A percentile compares a stretch with the other conserved stretches of the same genome.
phyloP scores from a whole-genome alignment of 37 sponge, comb jelly and placozoan species.

The Theonella swinhoei region DNA sequence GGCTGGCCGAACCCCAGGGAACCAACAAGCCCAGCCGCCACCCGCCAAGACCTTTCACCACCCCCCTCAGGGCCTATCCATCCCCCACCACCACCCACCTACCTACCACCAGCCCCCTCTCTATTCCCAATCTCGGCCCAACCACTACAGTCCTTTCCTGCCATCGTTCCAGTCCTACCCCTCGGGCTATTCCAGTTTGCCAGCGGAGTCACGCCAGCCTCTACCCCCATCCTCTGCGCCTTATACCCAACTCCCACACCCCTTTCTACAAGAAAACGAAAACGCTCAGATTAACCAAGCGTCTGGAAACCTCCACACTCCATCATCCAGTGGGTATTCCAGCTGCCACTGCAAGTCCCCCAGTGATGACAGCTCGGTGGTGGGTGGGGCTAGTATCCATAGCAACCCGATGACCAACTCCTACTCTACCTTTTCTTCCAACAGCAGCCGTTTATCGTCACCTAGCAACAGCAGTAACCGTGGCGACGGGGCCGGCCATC shows the following conservation, averaged over 20 bases:
- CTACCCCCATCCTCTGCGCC: background rate
- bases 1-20: constrained; percentile 1
- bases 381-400: constrained; percentile 12
- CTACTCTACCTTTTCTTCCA: constrained; percentile 59
- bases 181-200: constrained; percentile 1
- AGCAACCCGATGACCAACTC: constrained; percentile 39
- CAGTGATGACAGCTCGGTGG: constrained; percentile 29
- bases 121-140: background rate
- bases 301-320: background rate
- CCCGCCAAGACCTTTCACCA: background rate
- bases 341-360: constrained; percentile 39
- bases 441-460: constrained; percentile 36
- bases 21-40: constrained; percentile 1
- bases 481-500: constrained; percentile 23
- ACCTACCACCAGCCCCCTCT: background rate
- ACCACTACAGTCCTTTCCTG: background rate
- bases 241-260: background rate
- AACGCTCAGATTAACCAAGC: background rate
- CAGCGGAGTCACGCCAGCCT: background rate
- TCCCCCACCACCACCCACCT: constrained; percentile 8
- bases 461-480: constrained; percentile 39
- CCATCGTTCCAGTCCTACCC: background rate
- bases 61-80: background rate
- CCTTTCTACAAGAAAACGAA: background rate
- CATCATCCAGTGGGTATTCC: constrained; percentile 44